Evolutionary conservation across 2,113 vertebrate species (phyloP), one percentile per base, ranked within the genome.

Genomic region (Petroica traversi): DNA sequence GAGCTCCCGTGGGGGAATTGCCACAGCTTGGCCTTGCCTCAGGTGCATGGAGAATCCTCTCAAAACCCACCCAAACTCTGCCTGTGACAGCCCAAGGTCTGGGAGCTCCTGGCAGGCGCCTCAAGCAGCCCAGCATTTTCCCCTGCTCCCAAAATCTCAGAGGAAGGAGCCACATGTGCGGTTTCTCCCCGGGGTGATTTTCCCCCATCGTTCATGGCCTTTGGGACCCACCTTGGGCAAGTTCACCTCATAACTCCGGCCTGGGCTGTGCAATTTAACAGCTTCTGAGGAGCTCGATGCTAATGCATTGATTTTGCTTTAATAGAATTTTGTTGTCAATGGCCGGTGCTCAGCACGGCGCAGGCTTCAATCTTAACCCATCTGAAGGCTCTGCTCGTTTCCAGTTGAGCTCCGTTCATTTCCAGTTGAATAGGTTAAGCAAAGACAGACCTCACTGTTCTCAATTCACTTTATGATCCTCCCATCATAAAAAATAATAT

Each of bases 401-500:
- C 98, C 98, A 97, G 98, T 97, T 96, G 98, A 98, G 97, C 95
- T 97, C 98, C 96, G 83, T 97, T 98, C 98, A 92, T 98, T 98
- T 98, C 98, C 98, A 98, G 97, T 98, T 98, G 98, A 98, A 97
- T 97, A 98, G 98, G 98, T 98, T 98, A 98, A 98, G 98, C 98
- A 98, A 98, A 98, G 98, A 98, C 97, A 98, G 98, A 98, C 97
- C 98, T 98, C 93, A 88, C 97, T 98, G 98, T 98, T 98, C 98
- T 98, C 98, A 98, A 98, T 98, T 98, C 98, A 98, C 97, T 98
- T 98, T 98, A 98, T 98, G 98, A 98, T 98, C 97, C 98, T 98
- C 98, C 98, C 97, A 98, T 98, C 98, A 99, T 98, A 98, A 98
- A 98, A 98, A 99, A 99, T 98, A 99, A 98, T 98, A 98, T 98